Conservation (phyloP, 2,113 vertebrate species). For the Connochaetes taurinus region DNA sequence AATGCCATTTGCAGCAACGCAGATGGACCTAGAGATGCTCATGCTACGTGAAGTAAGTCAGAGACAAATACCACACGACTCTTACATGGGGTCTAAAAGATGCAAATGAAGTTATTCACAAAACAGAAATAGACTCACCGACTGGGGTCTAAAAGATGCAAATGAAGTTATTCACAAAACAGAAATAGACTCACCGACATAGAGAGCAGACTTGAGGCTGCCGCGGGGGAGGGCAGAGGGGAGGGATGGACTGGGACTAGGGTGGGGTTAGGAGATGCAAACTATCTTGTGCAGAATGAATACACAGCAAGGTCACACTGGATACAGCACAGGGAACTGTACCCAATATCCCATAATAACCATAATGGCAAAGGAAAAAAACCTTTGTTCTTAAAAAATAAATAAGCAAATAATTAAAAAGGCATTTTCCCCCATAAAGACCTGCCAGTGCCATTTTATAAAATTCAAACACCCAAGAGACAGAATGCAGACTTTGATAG, state of each 20-base stretch:
- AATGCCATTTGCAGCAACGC: background rate
- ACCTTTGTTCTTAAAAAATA: background rate
- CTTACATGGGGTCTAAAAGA: background rate
- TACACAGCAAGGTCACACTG: background rate
- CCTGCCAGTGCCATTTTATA: slow-evolving; percentile 8
- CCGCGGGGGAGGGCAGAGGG: background rate
- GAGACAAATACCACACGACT: background rate
- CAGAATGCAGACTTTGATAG: background rate
- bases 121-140: background rate
- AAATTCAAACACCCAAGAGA: slow-evolving; percentile 11
- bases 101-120: background rate
- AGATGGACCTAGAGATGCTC: background rate
- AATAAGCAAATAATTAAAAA: background rate
- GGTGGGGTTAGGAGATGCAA: background rate
- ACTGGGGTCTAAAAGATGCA: background rate
- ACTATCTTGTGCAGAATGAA: background rate
- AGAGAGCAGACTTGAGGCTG: background rate
- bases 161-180: background rate
- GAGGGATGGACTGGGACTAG: background rate
- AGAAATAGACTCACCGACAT: background rate
- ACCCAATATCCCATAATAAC: background rate
- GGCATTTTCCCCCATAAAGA: background rate
- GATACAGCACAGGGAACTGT: background rate
- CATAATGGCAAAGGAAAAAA: background rate
- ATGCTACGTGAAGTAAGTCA: background rate